A percentile compares a stretch with the other conserved stretches of the same genome.
Evolutionary conservation across 2,888 invertebrate species (phyloP).

Genomic region (Andrena dorsata): DNA sequence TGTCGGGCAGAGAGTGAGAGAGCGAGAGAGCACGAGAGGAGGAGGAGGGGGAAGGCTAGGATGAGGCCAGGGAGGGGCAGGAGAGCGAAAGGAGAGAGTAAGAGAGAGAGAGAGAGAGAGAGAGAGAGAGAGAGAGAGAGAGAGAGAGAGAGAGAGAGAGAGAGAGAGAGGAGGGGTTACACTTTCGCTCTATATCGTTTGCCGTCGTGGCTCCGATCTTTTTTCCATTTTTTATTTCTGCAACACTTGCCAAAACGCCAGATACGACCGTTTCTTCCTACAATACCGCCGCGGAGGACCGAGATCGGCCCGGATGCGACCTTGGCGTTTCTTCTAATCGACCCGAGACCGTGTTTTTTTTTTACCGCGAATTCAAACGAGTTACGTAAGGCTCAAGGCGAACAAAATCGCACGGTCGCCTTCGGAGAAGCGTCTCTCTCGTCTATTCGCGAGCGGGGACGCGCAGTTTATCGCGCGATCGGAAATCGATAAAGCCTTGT

Average conservation of each 20-base stretch:
- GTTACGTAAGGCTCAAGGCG: conserved; percentile 44
- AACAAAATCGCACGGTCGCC: conserved; percentile 25
- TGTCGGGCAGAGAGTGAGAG: conserved; percentile 44
- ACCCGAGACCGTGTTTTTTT: not conserved
- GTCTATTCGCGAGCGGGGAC: conserved; percentile 32
- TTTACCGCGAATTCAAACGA: conserved; percentile 9
- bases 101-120: conserved; percentile 37
- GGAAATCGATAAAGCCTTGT: conserved; percentile 50
- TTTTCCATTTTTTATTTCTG: conserved; percentile 33
- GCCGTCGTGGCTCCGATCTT: conserved; percentile 47
- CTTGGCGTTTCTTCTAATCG: not conserved
- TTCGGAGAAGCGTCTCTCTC: conserved; percentile 8
- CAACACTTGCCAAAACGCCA: conserved; percentile 56
- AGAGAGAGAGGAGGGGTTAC: conserved; percentile 54
- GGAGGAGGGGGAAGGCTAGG: conserved; percentile 9
- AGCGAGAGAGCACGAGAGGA: conserved; percentile 39
- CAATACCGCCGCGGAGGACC: conserved; percentile 24
- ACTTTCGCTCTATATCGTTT: conserved; percentile 67
- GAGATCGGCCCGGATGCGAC: not conserved
- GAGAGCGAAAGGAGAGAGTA: conserved; percentile 9
- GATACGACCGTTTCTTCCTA: not conserved
- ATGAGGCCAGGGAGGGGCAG: not conserved
- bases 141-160: no score
- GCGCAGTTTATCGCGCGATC: conserved; percentile 41
- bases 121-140: conserved; percentile 16